Conservation (phyloP, 2,888 invertebrate species). For the Lordiphosa fenestrarum region DNA sequence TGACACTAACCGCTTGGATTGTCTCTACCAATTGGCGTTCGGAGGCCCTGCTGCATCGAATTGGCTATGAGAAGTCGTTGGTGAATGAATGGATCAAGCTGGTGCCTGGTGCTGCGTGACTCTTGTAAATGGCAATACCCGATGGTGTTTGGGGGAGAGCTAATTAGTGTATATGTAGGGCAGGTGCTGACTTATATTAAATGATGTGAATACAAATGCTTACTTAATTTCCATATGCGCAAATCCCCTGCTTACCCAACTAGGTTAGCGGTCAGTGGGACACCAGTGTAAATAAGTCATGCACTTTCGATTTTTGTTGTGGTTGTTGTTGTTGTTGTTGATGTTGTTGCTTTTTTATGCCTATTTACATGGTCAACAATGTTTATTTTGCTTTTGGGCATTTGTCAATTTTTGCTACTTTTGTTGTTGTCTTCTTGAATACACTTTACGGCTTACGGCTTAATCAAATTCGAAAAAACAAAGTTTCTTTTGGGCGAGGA, state of each 20-base stretch:
- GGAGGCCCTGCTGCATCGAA: conserved; percentile 55
- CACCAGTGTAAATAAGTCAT: too few species aligned
- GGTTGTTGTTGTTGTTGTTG: too few species aligned
- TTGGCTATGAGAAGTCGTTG: conserved; percentile 59
- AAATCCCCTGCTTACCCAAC: too few species aligned
- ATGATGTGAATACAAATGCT: too few species aligned
- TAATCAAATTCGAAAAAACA: conserved; percentile 38
- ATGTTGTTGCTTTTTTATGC: conserved; percentile 31
- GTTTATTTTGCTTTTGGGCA: conserved; percentile 26
- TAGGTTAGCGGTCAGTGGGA: too few species aligned
- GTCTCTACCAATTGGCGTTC: conserved; percentile 68
- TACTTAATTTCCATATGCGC: too few species aligned
- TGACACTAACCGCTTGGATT: conserved; percentile 68
- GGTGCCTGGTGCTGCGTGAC: conserved; percentile 24
- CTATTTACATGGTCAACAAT: conserved; percentile 62
- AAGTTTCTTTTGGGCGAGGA: conserved; percentile 3
- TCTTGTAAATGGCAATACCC: too few species aligned
- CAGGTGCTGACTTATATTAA: too few species aligned
- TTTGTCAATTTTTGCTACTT: background rate
- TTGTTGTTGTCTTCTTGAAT: conserved; percentile 21
- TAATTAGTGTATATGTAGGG: too few species aligned
- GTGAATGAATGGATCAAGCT: conserved; percentile 76
- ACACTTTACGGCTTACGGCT: conserved; percentile 48
- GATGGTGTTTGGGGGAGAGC: too few species aligned
- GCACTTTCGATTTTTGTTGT: background rate